Percentiles rank a stretch among this genome's conserved stretches.
These are phyloP conservation scores for Microctenopoma stevenorrisi DNA, from an alignment of 2,797 vertebrate species.

Conservation along the genomic window DNA sequence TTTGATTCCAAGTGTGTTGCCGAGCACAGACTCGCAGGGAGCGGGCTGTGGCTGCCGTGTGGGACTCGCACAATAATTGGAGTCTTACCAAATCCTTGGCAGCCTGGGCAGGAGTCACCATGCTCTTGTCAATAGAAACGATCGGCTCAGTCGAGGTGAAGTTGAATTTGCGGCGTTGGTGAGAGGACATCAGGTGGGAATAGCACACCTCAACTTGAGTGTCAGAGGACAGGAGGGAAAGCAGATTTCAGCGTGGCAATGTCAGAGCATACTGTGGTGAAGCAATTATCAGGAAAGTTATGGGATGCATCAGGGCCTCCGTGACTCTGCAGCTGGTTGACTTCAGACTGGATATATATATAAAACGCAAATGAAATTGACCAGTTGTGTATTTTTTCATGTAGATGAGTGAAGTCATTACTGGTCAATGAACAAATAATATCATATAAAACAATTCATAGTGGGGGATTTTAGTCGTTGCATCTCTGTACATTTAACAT, in stretches of 20 bases:
- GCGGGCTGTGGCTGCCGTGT: conserved; percentile 33
- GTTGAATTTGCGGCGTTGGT: conserved; percentile 32
- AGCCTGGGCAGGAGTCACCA: conserved; percentile 37
- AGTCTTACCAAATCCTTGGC: conserved; percentile 51
- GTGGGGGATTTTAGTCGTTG: background rate
- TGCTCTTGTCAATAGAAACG: conserved; percentile 53
- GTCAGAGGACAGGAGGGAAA: conserved; percentile 12
- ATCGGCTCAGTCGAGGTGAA: conserved; percentile 36
- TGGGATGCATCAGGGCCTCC: conserved; percentile 9
- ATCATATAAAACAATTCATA: conserved; percentile 3
- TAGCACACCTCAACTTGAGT: conserved; percentile 35
- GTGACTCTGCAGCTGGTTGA: background rate
- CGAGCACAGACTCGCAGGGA: conserved; percentile 38
- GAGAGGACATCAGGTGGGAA: conserved; percentile 17
- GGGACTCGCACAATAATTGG: conserved; percentile 52
- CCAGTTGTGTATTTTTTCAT: background rate
- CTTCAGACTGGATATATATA: too few species aligned
- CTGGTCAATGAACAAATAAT: background rate
- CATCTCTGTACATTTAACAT: conserved; percentile 29
- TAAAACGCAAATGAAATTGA: background rate
- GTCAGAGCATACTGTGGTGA: conserved; percentile 15
- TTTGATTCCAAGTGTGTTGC: conserved; percentile 52
- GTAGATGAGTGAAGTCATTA: background rate
- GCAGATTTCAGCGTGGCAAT: conserved; percentile 19
- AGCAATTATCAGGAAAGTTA: conserved; percentile 29